These are phyloP conservation scores for Drosophila paramelanica DNA, from an alignment of 2,888 invertebrate genomes.

Conservation along the genomic window DNA sequence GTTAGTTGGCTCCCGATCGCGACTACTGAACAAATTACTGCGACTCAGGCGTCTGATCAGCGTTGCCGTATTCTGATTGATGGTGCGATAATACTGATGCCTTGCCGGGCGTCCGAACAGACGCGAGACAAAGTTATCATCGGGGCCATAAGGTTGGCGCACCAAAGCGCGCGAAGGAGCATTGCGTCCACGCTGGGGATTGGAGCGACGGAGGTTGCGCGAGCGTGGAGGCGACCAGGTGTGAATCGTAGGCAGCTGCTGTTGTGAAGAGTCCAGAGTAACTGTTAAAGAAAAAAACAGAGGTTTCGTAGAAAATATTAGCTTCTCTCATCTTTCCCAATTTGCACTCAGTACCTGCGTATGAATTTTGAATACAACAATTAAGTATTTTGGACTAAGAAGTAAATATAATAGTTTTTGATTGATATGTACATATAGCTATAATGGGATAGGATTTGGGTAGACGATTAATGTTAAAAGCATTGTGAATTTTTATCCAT, in stretches of 20 bases:
- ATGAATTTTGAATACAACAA: too few relatives aligned
- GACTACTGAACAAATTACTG: conserved; percentile 83
- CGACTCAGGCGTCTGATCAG: conserved; percentile 84
- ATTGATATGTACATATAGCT: too few relatives aligned
- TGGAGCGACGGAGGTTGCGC: conserved; percentile 63
- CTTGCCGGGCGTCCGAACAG: conserved; percentile 83
- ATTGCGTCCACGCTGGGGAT: conserved; percentile 58
- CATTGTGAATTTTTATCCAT: too few relatives aligned
- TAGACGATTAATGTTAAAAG: too few relatives aligned
- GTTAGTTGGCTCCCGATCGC: conserved; percentile 71
- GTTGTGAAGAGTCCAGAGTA: conserved; percentile 39
- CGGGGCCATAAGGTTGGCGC: conserved; percentile 73
- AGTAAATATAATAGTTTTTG: too few relatives aligned
- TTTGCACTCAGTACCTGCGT: too few relatives aligned
- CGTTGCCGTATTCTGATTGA: conserved; percentile 83
- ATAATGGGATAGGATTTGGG: too few relatives aligned
- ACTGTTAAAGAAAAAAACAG: conserved; percentile 16
- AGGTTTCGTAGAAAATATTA: neutral
- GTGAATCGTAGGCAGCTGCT: conserved; percentile 57
- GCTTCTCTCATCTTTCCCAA: too few relatives aligned
- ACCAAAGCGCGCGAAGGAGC: conserved; percentile 55
- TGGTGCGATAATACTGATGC: conserved; percentile 82
- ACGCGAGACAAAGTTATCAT: conserved; percentile 81
- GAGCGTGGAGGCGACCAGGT: conserved; percentile 58
- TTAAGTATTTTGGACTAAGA: too few relatives aligned